Evolutionary conservation across 2,797 vertebrate genomes (phyloP).

Genomic region (Helostoma temminkii): DNA sequence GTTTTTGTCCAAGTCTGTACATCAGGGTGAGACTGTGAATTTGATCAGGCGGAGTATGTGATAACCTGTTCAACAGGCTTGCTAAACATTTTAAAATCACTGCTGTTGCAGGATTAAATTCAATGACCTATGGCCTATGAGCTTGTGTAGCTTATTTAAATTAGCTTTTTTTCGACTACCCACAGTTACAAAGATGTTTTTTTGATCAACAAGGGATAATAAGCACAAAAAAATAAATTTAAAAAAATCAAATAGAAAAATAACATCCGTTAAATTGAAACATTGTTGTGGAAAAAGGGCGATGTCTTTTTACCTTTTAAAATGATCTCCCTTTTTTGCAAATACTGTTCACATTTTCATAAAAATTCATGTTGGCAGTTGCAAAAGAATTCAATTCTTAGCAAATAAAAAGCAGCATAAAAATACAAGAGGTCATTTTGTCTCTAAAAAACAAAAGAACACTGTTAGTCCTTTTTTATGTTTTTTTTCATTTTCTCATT

Average conservation of each 20-base stretch:
- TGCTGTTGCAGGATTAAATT: slow-evolving; percentile 65
- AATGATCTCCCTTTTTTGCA: slow-evolving; percentile 88
- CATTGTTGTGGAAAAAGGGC: slow-evolving; percentile 84
- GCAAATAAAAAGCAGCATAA: slow-evolving; percentile 93
- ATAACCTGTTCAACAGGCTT: slow-evolving; percentile 80
- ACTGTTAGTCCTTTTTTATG: slow-evolving; percentile 86
- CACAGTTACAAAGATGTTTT: slow-evolving; percentile 86
- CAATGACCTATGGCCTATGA: slow-evolving; percentile 69
- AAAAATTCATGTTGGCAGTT: slow-evolving; percentile 90
- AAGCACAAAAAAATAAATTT: slow-evolving; percentile 87
- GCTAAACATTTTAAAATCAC: slow-evolving; percentile 57
- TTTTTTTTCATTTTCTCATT: slow-evolving; percentile 79
- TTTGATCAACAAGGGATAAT: slow-evolving; percentile 79
- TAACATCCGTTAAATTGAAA: slow-evolving; percentile 87
- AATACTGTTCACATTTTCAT: slow-evolving; percentile 91
- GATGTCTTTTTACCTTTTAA: slow-evolving; percentile 81
- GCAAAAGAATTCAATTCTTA: slow-evolving; percentile 91
- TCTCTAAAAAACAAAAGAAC: slow-evolving; percentile 90
- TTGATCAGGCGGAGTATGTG: slow-evolving; percentile 56
- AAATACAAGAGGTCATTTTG: slow-evolving; percentile 92
- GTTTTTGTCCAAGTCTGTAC: slow-evolving; percentile 59
- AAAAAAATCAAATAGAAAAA: slow-evolving; percentile 88
- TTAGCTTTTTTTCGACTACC: slow-evolving; percentile 68
- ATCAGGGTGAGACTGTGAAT: slow-evolving; percentile 71
- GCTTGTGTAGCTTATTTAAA: slow-evolving; percentile 71